A percentile compares a stretch with the other conserved stretches of the same genome.
Evolutionary conservation across 2,888 invertebrate species (phyloP).

Genomic region (Caenorhabditis becei): DNA sequence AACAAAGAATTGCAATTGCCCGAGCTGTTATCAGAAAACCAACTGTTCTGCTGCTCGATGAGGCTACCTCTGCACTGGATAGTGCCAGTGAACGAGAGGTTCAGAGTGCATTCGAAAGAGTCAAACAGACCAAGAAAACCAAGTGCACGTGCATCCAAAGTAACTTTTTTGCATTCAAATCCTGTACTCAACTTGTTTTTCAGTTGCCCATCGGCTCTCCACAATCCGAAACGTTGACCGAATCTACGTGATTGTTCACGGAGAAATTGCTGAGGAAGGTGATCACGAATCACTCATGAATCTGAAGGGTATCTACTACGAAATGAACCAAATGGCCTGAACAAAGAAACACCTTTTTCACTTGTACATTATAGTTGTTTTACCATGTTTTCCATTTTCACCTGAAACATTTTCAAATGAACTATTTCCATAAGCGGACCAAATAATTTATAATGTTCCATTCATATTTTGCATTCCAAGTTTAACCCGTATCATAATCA

Average conservation of each 20-base stretch:
- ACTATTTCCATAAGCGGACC: constrained; percentile 5
- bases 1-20: constrained; percentile 91
- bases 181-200: too few species aligned
- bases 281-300: constrained; percentile 75
- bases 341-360: constrained; percentile 6
- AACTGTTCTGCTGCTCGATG: constrained; percentile 77
- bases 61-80: constrained; percentile 79
- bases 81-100: constrained; percentile 73
- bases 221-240: constrained; percentile 84
- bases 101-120: constrained; percentile 52
- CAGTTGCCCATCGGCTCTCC: constrained; percentile 83
- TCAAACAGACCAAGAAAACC: constrained; percentile 57
- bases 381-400: constrained; percentile 17
- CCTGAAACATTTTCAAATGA: neutral
- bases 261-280: constrained; percentile 77
- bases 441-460: constrained; percentile 6
- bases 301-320: constrained; percentile 76
- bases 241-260: constrained; percentile 83
- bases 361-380: constrained; percentile 30
- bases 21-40: constrained; percentile 86
- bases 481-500: constrained; percentile 29
- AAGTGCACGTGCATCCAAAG: constrained; percentile 77
- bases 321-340: constrained; percentile 73
- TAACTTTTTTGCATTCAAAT: constrained; percentile 40
- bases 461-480: constrained; percentile 46